Evolutionary conservation across 2,888 invertebrate species (phyloP), one percentile per base, ranked within the genome.

Genomic region (Tuberolachnus salignus): DNA sequence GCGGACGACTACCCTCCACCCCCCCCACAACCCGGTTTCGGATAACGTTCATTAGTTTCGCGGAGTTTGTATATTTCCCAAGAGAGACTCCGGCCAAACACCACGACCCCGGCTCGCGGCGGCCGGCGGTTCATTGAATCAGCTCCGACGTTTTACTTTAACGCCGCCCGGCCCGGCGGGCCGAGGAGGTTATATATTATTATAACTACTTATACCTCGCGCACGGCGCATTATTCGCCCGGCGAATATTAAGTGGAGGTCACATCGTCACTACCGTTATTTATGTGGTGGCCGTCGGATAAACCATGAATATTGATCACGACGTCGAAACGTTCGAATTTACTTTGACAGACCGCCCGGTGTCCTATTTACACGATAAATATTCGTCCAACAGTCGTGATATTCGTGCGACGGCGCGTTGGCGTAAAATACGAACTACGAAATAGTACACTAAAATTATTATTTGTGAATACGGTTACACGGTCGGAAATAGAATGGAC

Each of bases 11-110:
- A 3, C 34, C 3, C 34, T 34, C 34, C 34, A 34, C 34, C 34
- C 34, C 6, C 6, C 3, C 34, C 34, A 23, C 55, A 19, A 53
- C n/a, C n/a, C n/a, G n/a, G 67, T 59, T 59, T 67, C 67, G 67
- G 67, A 59, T 78, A 69, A 78, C 67, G 78, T 78, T 59, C 67
- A 78, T 78, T 78, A 78, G 78, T 78, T 78, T 51, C 16, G 69
- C 16, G 69, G 57, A 78, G 78, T 69, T 78, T 78, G 34, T 34
- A 69, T 78, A 78, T 78, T 78, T 78, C 78, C 78, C 78, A 59
- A 59, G 78, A 69, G 78, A 69, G 3, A 6, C 6, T 6, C 57
- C 66, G 75, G 21, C 57, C 46, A 34, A 34, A 67, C 75, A 42
- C 9, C 49, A 19, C 4, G 4, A 51, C 53, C 19, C 53, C 21